phyloP scores from a whole-genome alignment of 2,797 vertebrate genomes.

The Sebastiscus tertius region DNA sequence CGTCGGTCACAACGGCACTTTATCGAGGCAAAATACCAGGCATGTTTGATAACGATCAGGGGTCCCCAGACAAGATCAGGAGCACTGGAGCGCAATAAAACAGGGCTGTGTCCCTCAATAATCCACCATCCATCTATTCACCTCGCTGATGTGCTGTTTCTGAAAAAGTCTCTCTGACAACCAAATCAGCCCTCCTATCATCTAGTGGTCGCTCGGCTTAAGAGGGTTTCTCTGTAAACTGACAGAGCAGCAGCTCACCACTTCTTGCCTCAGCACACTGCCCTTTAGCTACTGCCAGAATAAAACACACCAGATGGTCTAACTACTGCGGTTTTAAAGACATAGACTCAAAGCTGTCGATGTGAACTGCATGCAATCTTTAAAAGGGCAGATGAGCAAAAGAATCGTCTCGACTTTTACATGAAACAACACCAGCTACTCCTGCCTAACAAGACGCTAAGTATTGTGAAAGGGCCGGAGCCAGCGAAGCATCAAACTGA shows the following conservation, averaged over 20 bases:
- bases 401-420: constrained; percentile 27
- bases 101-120: neutral
- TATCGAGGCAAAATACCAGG: neutral
- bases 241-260: constrained; percentile 43
- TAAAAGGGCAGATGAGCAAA: constrained; percentile 59
- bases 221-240: constrained; percentile 47
- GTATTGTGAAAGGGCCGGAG: constrained; percentile 26
- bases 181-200: constrained; percentile 7
- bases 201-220: constrained; percentile 18
- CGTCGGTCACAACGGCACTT: neutral
- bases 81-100: constrained; percentile 16
- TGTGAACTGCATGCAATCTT: constrained; percentile 41
- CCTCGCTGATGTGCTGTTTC: constrained; percentile 12
- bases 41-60: constrained; percentile 17
- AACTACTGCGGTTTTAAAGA: constrained; percentile 28
- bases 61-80: constrained; percentile 3
- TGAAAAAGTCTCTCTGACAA: neutral
- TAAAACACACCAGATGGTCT: constrained; percentile 65
- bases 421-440: constrained; percentile 41
- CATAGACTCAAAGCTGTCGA: constrained; percentile 16
- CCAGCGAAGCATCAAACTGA: constrained; percentile 5
- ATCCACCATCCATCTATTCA: neutral
- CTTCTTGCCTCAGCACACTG: constrained; percentile 33
- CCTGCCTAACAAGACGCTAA: constrained; percentile 33
- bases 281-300: constrained; percentile 42